These are phyloP conservation scores for Lydus trimaculatus DNA, from an alignment of 2,888 invertebrate genomes.

Conservation along the genomic window DNA sequence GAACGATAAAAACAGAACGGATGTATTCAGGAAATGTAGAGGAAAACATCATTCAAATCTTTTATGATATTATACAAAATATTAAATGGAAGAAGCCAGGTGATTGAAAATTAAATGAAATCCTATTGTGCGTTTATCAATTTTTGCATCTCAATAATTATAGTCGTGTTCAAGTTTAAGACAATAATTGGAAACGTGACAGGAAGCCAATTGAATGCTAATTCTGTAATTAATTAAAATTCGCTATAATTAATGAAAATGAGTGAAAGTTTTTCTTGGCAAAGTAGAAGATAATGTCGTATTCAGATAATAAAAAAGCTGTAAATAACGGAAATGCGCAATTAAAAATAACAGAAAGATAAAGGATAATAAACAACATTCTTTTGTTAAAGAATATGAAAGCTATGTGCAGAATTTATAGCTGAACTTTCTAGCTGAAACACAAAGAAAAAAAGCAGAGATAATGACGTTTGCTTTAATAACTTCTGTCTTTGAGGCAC, in stretches of 20 bases:
- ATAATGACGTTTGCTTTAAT: slow-evolving; percentile 32
- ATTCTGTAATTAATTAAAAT: slow-evolving; percentile 22
- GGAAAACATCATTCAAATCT: slow-evolving; percentile 18
- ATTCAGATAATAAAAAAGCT: slow-evolving; percentile 44
- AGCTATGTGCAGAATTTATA: slow-evolving; percentile 44
- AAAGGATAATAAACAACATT: slow-evolving; percentile 45
- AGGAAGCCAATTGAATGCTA: not conserved
- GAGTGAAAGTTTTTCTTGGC: slow-evolving; percentile 28
- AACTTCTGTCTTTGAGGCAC: slow-evolving; percentile 28
- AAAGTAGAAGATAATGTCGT: slow-evolving; percentile 34
- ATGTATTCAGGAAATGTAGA: slow-evolving; percentile 40
- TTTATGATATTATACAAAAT: slow-evolving; percentile 26
- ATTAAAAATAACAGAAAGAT: slow-evolving; percentile 46
- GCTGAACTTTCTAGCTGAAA: slow-evolving; percentile 38
- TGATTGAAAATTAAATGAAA: not conserved
- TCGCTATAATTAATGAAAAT: slow-evolving; percentile 13
- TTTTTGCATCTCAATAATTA: not conserved
- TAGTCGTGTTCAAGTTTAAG: not conserved
- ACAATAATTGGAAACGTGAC: no score
- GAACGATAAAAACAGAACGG: slow-evolving; percentile 42
- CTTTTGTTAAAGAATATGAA: slow-evolving; percentile 44
- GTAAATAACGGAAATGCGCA: slow-evolving; percentile 48
- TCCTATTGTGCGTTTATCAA: not conserved
- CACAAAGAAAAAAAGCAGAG: slow-evolving; percentile 28
- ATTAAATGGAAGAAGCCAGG: not conserved